phyloP scores from a whole-genome alignment of 1,140 invertebrate species.

The Drosophila neocordata region DNA sequence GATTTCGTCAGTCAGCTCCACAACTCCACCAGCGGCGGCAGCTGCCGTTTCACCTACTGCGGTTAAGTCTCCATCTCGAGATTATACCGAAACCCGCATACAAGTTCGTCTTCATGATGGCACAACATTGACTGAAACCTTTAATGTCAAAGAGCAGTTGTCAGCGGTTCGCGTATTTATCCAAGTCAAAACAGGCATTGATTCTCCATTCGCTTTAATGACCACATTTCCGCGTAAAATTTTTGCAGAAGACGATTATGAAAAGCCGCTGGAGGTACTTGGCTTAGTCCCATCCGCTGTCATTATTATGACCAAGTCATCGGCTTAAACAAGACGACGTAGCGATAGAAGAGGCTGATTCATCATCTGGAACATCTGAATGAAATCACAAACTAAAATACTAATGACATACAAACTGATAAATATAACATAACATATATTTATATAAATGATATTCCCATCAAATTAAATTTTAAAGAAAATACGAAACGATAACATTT shows the following conservation, averaged over 20 bases:
- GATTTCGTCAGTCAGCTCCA: constrained; percentile 68
- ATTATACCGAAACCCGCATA: constrained; percentile 82
- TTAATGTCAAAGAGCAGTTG: constrained; percentile 93
- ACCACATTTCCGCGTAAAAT: constrained; percentile 91
- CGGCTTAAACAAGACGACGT: constrained; percentile 36
- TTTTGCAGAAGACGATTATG: constrained; percentile 86
- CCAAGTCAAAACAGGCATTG: constrained; percentile 70
- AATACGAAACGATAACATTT: constrained; percentile 28
- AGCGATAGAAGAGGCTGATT: constrained; percentile 6
- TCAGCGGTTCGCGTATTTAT: constrained; percentile 91
- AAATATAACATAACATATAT: constrained; percentile 27
- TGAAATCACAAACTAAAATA: constrained; percentile 1
- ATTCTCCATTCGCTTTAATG: constrained; percentile 87
- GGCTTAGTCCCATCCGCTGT: constrained; percentile 92
- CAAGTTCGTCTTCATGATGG: constrained; percentile 87
- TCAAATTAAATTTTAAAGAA: constrained; percentile 25
- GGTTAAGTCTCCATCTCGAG: constrained; percentile 59
- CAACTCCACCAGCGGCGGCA: constrained; percentile 24
- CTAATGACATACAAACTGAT: neutral
- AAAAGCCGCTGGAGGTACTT: constrained; percentile 87
- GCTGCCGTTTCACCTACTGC: constrained; percentile 39
- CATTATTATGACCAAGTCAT: constrained; percentile 86
- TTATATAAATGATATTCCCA: constrained; percentile 4
- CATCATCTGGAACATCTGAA: constrained; percentile 22
- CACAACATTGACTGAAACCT: constrained; percentile 88